phyloP scores from a whole-genome alignment of 2,888 invertebrate species.

The Ectropis crepuscularia region DNA sequence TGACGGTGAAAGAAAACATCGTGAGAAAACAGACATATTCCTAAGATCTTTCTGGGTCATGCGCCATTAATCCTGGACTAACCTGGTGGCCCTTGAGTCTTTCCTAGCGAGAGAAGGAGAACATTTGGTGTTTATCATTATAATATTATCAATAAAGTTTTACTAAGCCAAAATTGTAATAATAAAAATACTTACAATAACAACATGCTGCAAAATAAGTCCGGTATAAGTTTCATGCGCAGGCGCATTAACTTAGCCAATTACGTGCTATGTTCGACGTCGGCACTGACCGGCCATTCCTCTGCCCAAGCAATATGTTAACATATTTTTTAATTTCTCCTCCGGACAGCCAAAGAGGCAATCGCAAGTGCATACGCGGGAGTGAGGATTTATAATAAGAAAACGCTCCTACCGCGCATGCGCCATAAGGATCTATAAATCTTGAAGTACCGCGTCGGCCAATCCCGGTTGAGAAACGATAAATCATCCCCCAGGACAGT shows the following conservation, averaged over 20 bases:
- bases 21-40: too few species aligned
- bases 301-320: constrained; percentile 74
- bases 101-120: too few species aligned
- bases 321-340: constrained; percentile 80
- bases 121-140: too few species aligned
- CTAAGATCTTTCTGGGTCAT: too few species aligned
- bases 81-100: too few species aligned
- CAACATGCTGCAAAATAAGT: constrained; percentile 10
- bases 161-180: too few species aligned
- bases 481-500: constrained; percentile 81
- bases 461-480: constrained; percentile 84
- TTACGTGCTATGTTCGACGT: constrained; percentile 65
- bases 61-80: too few species aligned
- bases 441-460: constrained; percentile 82
- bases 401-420: constrained; percentile 84
- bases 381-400: constrained; percentile 83
- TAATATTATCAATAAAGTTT: too few species aligned
- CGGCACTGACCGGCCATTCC: constrained; percentile 46
- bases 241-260: constrained; percentile 66
- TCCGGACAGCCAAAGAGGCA: constrained; percentile 73
- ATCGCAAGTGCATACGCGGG: constrained; percentile 77
- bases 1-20: too few species aligned
- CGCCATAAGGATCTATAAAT: constrained; percentile 82
- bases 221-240: constrained; percentile 30
- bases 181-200: constrained; percentile 10